Conservation (phyloP, 2,797 vertebrate species). For the Sciaenops ocellatus region DNA sequence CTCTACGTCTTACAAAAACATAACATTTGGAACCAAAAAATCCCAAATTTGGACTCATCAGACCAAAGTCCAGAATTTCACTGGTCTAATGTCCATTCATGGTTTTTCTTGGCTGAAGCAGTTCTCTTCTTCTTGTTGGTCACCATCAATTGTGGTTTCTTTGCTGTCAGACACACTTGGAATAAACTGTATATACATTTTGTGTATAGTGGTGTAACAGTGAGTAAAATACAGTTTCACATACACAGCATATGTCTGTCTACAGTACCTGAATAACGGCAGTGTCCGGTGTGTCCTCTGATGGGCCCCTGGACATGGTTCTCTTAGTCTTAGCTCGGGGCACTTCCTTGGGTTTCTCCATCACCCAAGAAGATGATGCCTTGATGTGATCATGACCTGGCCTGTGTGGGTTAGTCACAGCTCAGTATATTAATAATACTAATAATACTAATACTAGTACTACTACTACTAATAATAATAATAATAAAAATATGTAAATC, state of each 20-base stretch:
- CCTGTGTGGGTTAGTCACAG: slow-evolving; percentile 71
- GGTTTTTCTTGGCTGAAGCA: no score
- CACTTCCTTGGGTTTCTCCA: slow-evolving; percentile 86
- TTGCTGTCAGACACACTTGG: neutral
- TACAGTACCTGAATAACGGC: slow-evolving; percentile 75
- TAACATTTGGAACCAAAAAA: no score
- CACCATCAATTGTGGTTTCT: no score
- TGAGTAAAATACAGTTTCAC: neutral
- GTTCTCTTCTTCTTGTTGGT: no score
- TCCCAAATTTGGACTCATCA: no score
- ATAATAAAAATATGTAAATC: neutral
- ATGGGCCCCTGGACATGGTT: slow-evolving; percentile 87
- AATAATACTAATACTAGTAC: no score
- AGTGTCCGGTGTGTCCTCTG: slow-evolving; percentile 85
- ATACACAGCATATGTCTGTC: neutral
- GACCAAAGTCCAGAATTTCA: no score
- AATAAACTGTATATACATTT: neutral
- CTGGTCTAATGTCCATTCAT: no score
- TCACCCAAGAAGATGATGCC: slow-evolving; percentile 89
- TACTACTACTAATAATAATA: neutral
- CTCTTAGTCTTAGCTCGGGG: slow-evolving; percentile 80
- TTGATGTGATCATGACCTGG: slow-evolving; percentile 80
- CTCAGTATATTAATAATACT: slow-evolving; percentile 8
- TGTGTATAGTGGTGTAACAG: neutral
- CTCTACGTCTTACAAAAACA: no score